Conservation (phyloP, 1,140 invertebrate genomes). For the Linepithema humile region DNA sequence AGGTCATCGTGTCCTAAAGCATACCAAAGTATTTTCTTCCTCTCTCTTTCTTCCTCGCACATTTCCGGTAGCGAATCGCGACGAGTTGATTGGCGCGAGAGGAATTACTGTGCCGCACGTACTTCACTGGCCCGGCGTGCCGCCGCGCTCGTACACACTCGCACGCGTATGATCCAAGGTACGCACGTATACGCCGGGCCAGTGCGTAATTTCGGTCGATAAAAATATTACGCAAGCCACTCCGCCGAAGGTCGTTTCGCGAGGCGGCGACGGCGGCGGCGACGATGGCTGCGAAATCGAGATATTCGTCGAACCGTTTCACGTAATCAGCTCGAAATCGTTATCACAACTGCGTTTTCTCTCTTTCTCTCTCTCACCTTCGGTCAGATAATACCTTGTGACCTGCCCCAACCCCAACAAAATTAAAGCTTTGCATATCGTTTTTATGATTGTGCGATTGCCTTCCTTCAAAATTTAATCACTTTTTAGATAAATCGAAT, state of each 20-base stretch:
- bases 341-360: slow-evolving; percentile 14
- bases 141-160: neutral
- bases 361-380: neutral
- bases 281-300: neutral
- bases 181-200: slow-evolving; percentile 18
- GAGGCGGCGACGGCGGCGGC: slow-evolving; percentile 5
- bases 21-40: neutral
- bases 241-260: slow-evolving; percentile 78
- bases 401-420: slow-evolving; percentile 80
- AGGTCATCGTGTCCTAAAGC: too few species aligned
- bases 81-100: slow-evolving; percentile 5
- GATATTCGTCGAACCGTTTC: slow-evolving; percentile 60
- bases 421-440: slow-evolving; percentile 72
- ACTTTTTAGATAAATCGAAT: neutral
- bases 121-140: neutral
- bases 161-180: slow-evolving; percentile 25
- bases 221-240: slow-evolving; percentile 82
- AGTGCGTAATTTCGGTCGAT: slow-evolving; percentile 80
- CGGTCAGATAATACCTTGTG: slow-evolving; percentile 65
- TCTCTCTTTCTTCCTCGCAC: neutral
- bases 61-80: neutral
- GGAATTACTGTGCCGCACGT: neutral
- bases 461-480: neutral
- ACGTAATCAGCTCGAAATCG: slow-evolving; percentile 32
- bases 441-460: neutral